These are phyloP conservation scores for Rhagoletis pomonella DNA, from an alignment of 1,140 invertebrate species.

Conservation along the genomic window DNA sequence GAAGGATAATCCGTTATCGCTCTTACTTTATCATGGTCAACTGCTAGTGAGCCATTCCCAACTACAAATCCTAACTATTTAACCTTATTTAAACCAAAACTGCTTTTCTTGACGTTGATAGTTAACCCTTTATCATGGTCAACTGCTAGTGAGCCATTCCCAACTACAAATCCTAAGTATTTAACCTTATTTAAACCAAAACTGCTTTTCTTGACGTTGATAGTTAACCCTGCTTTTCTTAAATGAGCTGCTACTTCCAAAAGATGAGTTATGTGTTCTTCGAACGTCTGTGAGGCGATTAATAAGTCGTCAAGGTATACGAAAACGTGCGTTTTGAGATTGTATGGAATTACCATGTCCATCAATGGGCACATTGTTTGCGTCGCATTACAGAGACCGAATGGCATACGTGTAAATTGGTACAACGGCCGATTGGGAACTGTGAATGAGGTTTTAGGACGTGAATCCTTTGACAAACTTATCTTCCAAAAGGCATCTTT, in stretches of 20 bases:
- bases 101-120: constrained; percentile 54
- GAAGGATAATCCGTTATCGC: constrained; percentile 50
- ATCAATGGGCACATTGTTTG: constrained; percentile 34
- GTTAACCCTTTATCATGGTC: constrained; percentile 55
- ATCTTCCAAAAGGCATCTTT: constrained; percentile 66
- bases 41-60: constrained; percentile 60
- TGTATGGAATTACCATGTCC: no score
- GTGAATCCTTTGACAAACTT: constrained; percentile 55
- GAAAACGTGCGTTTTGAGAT: no score
- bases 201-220: constrained; percentile 53
- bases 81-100: constrained; percentile 20
- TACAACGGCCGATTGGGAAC: constrained; percentile 61
- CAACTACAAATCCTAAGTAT: constrained; percentile 30
- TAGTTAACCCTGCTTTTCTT: constrained; percentile 12
- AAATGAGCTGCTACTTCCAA: no score
- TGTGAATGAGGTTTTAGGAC: constrained; percentile 71
- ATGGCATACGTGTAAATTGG: no score
- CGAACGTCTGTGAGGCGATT: constrained; percentile 61
- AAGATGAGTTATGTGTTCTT: constrained; percentile 66
- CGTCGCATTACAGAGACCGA: no score
- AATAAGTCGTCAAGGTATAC: constrained; percentile 66
- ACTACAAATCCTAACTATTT: constrained; percentile 40
- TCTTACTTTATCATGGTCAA: no score
- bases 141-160: constrained; percentile 56
- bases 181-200: constrained; percentile 35